These are phyloP conservation scores for Platysteira castanea DNA, from an alignment of 2,113 vertebrate genomes.

Conservation along the genomic window DNA sequence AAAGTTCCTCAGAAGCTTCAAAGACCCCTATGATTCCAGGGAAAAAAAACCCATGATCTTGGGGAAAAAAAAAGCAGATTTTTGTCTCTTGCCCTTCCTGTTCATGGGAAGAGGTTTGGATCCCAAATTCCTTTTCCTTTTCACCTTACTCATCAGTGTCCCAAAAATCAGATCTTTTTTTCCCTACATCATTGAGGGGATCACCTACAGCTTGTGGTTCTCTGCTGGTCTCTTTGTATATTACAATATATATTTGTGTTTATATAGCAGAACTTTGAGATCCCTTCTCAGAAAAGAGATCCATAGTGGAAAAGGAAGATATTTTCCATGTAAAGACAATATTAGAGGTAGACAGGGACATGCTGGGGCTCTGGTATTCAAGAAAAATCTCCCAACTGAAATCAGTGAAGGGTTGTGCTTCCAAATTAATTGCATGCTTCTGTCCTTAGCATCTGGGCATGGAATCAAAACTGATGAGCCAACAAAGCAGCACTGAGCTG, in stretches of 20 bases:
- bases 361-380: not conserved
- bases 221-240: not conserved
- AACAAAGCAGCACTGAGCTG: constrained; percentile 4
- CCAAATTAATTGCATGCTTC: constrained; percentile 40
- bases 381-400: not conserved
- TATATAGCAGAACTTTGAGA: not conserved
- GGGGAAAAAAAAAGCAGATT: not conserved
- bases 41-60: not conserved
- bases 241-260: not conserved
- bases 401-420: constrained; percentile 6
- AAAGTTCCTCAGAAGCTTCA: not conserved
- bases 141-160: not conserved
- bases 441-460: constrained; percentile 17
- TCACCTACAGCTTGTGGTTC: not conserved
- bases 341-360: not conserved
- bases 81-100: not conserved
- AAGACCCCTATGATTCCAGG: not conserved
- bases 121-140: not conserved
- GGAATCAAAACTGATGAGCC: constrained; percentile 33
- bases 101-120: not conserved
- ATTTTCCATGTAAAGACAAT: not conserved
- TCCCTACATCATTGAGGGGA: not conserved
- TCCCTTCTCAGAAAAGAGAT: not conserved
- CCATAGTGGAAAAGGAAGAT: not conserved
- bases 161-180: not conserved